Percentiles rank a stretch among this genome's conserved stretches.
Conservation (phyloP, 2,113 vertebrate genomes). For the Varanus komodoensis region DNA sequence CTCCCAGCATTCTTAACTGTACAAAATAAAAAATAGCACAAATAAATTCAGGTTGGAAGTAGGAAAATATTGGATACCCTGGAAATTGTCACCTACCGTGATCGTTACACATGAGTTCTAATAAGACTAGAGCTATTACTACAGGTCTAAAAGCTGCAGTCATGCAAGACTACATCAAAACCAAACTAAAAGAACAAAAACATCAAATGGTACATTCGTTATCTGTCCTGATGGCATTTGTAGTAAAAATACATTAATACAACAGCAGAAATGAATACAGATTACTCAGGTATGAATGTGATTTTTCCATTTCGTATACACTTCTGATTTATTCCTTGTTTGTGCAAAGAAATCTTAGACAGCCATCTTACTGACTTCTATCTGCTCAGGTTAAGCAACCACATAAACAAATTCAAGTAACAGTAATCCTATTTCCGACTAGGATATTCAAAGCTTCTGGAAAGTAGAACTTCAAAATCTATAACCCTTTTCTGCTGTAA, state of each 20-base stretch:
- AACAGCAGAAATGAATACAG: background rate
- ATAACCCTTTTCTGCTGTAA: background rate
- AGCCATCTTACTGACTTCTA: background rate
- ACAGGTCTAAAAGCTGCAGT: background rate
- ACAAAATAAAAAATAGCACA: background rate
- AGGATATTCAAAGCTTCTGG: rapidly evolving
- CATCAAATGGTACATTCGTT: background rate
- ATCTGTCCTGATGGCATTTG: background rate
- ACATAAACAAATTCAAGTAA: constrained; percentile 6
- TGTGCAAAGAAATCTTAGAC: background rate
- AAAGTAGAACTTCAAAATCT: background rate
- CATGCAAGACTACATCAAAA: background rate
- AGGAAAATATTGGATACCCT: background rate
- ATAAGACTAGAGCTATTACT: background rate
- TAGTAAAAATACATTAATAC: background rate
- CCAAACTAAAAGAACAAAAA: background rate
- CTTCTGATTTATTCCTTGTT: background rate
- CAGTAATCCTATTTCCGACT: background rate
- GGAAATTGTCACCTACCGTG: background rate
- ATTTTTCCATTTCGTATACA: background rate
- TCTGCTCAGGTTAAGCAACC: background rate
- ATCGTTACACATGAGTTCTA: background rate
- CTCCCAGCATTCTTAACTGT: background rate
- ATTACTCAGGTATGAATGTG: background rate
- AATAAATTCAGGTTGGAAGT: background rate